Evolutionary conservation across 2,113 vertebrate genomes (phyloP).

Genomic region (Puma concolor): DNA sequence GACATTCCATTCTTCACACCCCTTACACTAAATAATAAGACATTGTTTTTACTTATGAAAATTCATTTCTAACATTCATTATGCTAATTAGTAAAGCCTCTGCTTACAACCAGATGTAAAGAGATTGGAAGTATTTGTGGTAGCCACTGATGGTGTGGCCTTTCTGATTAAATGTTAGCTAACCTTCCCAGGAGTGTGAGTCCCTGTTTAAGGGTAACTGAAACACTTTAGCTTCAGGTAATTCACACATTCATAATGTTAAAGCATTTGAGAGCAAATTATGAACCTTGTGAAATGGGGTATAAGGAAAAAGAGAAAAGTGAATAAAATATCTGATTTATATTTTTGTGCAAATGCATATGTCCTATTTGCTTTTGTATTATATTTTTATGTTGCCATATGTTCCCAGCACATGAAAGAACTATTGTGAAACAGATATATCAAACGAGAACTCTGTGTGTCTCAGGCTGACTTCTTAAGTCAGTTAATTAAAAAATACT

Average conservation of each 20-base stretch:
- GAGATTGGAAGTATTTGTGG: background rate
- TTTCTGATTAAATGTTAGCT: background rate
- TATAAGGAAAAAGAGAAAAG: slow-evolving; percentile 1
- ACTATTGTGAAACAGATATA: background rate
- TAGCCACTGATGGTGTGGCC: background rate
- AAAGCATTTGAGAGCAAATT: background rate
- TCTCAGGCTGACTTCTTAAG: background rate
- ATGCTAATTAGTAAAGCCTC: background rate
- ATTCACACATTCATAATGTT: background rate
- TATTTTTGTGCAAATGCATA: background rate
- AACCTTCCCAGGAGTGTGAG: background rate
- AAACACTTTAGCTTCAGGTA: background rate
- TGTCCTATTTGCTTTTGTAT: background rate
- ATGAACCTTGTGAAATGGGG: background rate
- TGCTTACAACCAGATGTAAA: background rate
- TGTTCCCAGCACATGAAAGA: background rate
- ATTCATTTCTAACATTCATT: background rate
- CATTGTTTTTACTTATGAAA: background rate
- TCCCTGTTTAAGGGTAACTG: background rate
- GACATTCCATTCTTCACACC: background rate
- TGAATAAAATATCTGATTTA: background rate
- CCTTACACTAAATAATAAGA: background rate
- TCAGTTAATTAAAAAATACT: background rate
- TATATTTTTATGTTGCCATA: slow-evolving; percentile 5
- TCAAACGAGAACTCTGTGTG: background rate